phyloP scores from a whole-genome alignment of 2,113 vertebrate genomes.

The Arothron firmamentum region DNA sequence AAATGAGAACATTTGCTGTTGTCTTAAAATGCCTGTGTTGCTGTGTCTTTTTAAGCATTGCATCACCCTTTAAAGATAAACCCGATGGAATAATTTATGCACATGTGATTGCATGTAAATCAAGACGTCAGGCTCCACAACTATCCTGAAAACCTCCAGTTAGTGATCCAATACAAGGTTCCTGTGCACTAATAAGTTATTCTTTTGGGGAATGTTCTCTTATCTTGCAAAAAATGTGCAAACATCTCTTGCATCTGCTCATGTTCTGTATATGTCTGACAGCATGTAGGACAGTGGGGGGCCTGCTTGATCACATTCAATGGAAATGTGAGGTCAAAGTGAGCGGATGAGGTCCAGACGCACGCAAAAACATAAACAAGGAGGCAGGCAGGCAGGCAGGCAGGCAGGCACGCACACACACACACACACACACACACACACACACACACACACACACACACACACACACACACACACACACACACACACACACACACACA shows the following conservation, averaged over 20 bases:
- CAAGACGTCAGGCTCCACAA: no score
- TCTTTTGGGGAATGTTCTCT: background rate
- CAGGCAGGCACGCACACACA: constrained; percentile 48
- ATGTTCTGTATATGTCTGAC: constrained; percentile 21
- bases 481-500: constrained; percentile 11
- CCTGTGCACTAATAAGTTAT: no score
- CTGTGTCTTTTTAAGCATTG: no score
- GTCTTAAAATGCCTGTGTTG: no score
- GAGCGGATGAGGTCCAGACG: constrained; percentile 68
- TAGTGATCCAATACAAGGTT: no score
- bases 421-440: constrained; percentile 25
- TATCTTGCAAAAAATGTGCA: constrained; percentile 16
- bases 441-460: constrained; percentile 25
- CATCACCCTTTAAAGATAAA: no score
- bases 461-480: constrained; percentile 46
- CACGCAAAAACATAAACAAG: constrained; percentile 48
- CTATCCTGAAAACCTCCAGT: no score
- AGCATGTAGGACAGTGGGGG: constrained; percentile 21
- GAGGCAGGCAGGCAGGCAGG: no score
- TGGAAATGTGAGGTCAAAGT: constrained; percentile 37
- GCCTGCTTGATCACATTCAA: constrained; percentile 54
- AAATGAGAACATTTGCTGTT: no score
- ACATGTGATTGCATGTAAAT: no score
- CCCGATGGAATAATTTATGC: no score
- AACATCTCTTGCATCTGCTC: background rate